Base-by-base conservation (phyloP, 2,888 invertebrate genomes). In the Colostygia pectinataria region DNA sequence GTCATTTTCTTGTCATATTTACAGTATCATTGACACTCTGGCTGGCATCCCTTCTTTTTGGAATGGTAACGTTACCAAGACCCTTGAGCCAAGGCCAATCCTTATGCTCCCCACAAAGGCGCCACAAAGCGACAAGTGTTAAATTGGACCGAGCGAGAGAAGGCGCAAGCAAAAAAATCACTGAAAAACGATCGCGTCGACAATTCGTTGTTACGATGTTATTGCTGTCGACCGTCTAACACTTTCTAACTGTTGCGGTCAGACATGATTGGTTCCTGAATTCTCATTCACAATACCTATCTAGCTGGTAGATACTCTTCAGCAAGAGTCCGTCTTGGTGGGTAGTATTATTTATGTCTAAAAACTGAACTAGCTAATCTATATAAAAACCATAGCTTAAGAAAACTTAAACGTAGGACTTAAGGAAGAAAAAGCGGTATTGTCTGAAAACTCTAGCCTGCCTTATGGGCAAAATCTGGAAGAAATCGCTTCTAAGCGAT, bases 181-280 rank as follows among this genome's bases (percentile, higher is more conserved):
- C 15, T 28, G 36, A 55, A 55, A 57, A 55, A 47, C 38, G 53
- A 47, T 28, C 39, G 43, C 32, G 33, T 53, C 53, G 49, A 46
- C 53, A 46, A 43, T 44, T 53, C 44, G 47, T 47, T 51, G 51
- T 53, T 51, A 55, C 55, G 32, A 39, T 32, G 50, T 50, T 51
- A 51, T 45, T 51, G 49, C 40, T n/a, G 31, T 14, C 34, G 52
- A 24, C 39, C 37, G 32, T 23, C 39, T 32, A 52, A 47, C 53
- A 60, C 60, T 57, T 57, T 60, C 57, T 60, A 57, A 50, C 53
- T 34, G 52, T 43, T 57, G 51, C 43, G 47, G 53, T 53, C 29
- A 9, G 25, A 10, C 10, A 7, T 39, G 36, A 48, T 44, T 53
- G 40, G 53, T 33, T 47, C 41, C 43, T 47, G 42, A 23, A 34